Base-by-base conservation (phyloP, 1,140 invertebrate genomes). In the Ctenoplectra terminalis region DNA sequence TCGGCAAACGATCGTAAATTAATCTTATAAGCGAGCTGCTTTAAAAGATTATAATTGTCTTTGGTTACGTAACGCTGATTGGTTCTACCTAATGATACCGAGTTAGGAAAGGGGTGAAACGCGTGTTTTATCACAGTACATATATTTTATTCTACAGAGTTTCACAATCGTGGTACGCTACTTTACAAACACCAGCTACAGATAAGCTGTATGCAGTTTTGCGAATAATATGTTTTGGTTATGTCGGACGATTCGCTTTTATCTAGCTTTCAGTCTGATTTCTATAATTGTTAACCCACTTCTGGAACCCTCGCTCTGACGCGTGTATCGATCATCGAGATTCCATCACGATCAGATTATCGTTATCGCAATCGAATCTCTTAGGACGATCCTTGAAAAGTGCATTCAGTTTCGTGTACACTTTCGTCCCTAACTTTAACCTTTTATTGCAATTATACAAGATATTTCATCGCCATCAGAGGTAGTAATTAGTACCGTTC, bases 181-280 rank as follows among this genome's bases (percentile, higher is more conserved):
- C 3, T 34, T 2, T 37, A 11, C 8, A 34, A 60, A 73, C 72
- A 26, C 61, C 26, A 9, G 34, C 34, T 34, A 43, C 46, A 11
- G 46, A 26, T 76, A 26, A 50, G 40, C 26, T 17, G 48, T 26
- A 23, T 46, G 15, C 13, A 8, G 7, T 63, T 63, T 37, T 5
- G 34, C 31, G 23, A n/a, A 46, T 48, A 29, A 54, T 15, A 60
- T 29, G 64, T 70, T 77, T 43, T 64, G 63, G 20, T 66, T 63
- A n/a, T 37, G 37, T 46, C 9, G 63, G 2, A 29, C 73, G 52
- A 67, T 70, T 77, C 64, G 34, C 64, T 77, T 77, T 77, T 64
- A 26, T 67, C 52, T 37, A 70, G 29, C 34, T 52, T 48, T 4
- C 29, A 52, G n/a, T 15, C 43, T 34, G 37, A 77, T 70, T 69